phyloP scores from a whole-genome alignment of 2,888 invertebrate species.

The Philereme transversata region DNA sequence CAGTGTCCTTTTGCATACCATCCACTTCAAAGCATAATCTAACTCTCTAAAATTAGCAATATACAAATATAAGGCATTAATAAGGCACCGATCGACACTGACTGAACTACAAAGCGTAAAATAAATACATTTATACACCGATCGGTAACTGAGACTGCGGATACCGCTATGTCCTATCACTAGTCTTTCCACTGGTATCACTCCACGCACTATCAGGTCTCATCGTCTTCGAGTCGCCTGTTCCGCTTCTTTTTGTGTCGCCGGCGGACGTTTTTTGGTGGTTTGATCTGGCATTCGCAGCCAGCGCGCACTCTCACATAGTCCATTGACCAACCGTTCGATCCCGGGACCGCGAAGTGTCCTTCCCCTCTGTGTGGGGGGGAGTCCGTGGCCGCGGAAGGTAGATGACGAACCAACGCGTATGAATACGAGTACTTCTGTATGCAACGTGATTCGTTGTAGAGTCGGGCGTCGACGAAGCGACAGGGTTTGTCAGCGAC shows the following conservation, averaged over 20 bases:
- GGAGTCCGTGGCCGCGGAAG: slow-evolving; percentile 67
- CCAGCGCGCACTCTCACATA: slow-evolving; percentile 93
- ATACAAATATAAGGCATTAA: slow-evolving; percentile 59
- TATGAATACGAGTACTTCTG: slow-evolving; percentile 94
- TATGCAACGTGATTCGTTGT: slow-evolving; percentile 89
- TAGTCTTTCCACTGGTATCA: slow-evolving; percentile 53
- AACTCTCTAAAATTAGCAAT: slow-evolving; percentile 37
- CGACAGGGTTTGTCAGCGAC: slow-evolving; percentile 89
- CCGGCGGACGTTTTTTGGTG: slow-evolving; percentile 74
- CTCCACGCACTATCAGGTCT: slow-evolving; percentile 62
- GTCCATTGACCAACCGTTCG: slow-evolving; percentile 89
- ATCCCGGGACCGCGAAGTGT: slow-evolving; percentile 78
- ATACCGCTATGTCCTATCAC: slow-evolving; percentile 34
- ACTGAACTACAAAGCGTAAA: slow-evolving; percentile 73
- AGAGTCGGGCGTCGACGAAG: slow-evolving; percentile 88
- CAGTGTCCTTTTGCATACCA: slow-evolving; percentile 25
- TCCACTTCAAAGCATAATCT: slow-evolving; percentile 37
- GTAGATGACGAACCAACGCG: slow-evolving; percentile 88
- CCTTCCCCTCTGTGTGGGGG: slow-evolving; percentile 69
- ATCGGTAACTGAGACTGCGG: slow-evolving; percentile 39
- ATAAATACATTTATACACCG: slow-evolving; percentile 57
- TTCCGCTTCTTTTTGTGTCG: slow-evolving; percentile 68
- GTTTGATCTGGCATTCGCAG: slow-evolving; percentile 91
- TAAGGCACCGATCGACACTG: slow-evolving; percentile 63
- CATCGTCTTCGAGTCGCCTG: slow-evolving; percentile 65